Evolutionary conservation across 2,888 invertebrate species (phyloP), one percentile per base, ranked within the genome.

Genomic region (Caenorhabditis angaria): DNA sequence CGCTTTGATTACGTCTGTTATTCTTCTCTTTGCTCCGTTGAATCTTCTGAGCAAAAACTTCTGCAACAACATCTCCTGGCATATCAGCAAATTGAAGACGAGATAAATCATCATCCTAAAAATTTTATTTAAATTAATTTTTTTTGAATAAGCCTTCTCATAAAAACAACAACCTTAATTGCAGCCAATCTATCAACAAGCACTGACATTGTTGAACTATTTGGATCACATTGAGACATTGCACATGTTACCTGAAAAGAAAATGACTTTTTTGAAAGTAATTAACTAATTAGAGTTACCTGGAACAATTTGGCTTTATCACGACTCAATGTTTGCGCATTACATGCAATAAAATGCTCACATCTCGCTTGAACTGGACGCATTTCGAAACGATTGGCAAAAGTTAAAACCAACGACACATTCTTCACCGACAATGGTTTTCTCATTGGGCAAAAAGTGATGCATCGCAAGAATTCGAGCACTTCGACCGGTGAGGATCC

Each of bases 381-480:
- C 82, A 82, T 82, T n/a, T 79, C 79, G 68, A 79, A 81, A 5
- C 75, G 60, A 25, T 72, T 79, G n/a, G 82, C 80, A 53, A 76
- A 71, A 10, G 73, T 76, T 57, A 82, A 62, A 27, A 82, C 79
- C n/a, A 77, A 51, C 0, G 78, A 62, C n/a, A 82, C 80, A 62
- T 82, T 82, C 32, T 65, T 65, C 24, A 79, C 82, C 77, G 65
- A 55, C 12, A 83, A 69, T 20, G 80, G 81, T 65, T 83, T 83
- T 29, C 83, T 61, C 76, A 74, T 78, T 14, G 83, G 83, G 47
- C 83, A 83, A 69, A 78, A 83, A 51, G 78, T 80, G 57, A 83
- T 77, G 66, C 81, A 82, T 54, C 83, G 70, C 22, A 83, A 69
- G 50, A 83, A 81, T 58, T 83, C 83, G 54, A 83, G 76, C 57